Evolutionary conservation across 2,113 vertebrate genomes (phyloP).

Genomic region (Paracanthobrama guichenoti): DNA sequence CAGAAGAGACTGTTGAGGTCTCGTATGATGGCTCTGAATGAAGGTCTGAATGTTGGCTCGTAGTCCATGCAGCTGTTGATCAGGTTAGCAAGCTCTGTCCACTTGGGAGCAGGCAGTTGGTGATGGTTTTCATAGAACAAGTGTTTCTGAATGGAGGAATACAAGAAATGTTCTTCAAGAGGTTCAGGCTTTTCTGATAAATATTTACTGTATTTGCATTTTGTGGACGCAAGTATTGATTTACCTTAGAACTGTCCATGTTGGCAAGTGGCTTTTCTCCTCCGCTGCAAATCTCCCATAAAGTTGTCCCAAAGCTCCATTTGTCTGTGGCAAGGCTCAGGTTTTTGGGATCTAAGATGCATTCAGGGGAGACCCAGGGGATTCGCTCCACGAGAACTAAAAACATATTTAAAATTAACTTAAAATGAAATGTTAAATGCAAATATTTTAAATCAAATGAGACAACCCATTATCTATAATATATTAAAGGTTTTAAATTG

Average conservation of each 20-base stretch:
- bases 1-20: conserved; percentile 98
- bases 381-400: conserved; percentile 94
- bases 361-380: conserved; percentile 97
- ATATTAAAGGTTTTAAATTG: too few species aligned
- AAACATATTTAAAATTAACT: neutral
- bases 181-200: neutral
- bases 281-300: conserved; percentile 99
- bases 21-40: conserved; percentile 92
- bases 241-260: conserved; percentile 90
- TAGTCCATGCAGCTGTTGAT: conserved; percentile 99
- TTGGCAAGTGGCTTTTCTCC: conserved; percentile 91
- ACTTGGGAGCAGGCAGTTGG: conserved; percentile 93
- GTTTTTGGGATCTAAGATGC: conserved; percentile 85
- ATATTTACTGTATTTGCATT: neutral
- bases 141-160: conserved; percentile 77
- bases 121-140: conserved; percentile 95
- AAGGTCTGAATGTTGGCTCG: conserved; percentile 88
- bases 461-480: too few species aligned
- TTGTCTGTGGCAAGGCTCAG: conserved; percentile 87
- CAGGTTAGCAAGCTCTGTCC: conserved; percentile 95
- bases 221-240: neutral
- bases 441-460: neutral
- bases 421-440: neutral
- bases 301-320: conserved; percentile 94
- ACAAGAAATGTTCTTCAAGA: neutral